Evolutionary conservation across 2,888 invertebrate genomes (phyloP).

Genomic region (Drosophila vallismaia): DNA sequence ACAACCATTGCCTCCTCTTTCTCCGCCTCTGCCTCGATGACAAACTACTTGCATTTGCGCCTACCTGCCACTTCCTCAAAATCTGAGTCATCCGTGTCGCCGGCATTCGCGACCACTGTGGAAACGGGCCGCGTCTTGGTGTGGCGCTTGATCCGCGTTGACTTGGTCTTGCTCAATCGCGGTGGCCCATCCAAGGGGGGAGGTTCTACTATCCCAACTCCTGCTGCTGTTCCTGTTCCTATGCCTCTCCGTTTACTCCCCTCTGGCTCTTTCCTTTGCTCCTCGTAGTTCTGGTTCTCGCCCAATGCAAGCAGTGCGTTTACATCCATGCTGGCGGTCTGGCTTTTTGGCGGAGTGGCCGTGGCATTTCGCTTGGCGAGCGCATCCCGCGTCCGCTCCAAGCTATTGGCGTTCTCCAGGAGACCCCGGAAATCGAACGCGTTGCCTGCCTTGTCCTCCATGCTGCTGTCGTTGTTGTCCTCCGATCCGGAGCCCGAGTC

Average conservation of each 20-base stretch:
- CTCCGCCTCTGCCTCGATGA: neutral
- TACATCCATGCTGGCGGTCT: slow-evolving; percentile 84
- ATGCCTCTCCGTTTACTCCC: slow-evolving; percentile 28
- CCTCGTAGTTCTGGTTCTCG: slow-evolving; percentile 83
- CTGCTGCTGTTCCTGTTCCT: slow-evolving; percentile 8
- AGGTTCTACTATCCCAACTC: slow-evolving; percentile 35
- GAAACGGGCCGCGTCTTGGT: slow-evolving; percentile 80
- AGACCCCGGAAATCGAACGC: slow-evolving; percentile 84
- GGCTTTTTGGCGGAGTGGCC: slow-evolving; percentile 27
- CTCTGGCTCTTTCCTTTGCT: slow-evolving; percentile 46
- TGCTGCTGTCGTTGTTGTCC: slow-evolving; percentile 75
- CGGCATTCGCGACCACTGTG: slow-evolving; percentile 82
- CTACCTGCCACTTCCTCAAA: slow-evolving; percentile 90
- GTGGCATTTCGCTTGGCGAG: slow-evolving; percentile 65
- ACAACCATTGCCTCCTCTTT: slow-evolving; percentile 62
- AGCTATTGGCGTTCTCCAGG: slow-evolving; percentile 86
- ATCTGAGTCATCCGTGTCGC: slow-evolving; percentile 86
- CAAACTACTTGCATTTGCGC: slow-evolving; percentile 82
- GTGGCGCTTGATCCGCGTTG: slow-evolving; percentile 79
- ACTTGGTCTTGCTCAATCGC: slow-evolving; percentile 77
- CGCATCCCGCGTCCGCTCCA: slow-evolving; percentile 86
- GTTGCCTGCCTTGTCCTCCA: slow-evolving; percentile 64
- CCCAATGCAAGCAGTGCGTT: slow-evolving; percentile 88
- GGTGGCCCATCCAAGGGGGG: slow-evolving; percentile 63
- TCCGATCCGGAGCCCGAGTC: slow-evolving; percentile 81